Conservation (phyloP, 2,888 invertebrate species). For the Erebia aethiops region DNA sequence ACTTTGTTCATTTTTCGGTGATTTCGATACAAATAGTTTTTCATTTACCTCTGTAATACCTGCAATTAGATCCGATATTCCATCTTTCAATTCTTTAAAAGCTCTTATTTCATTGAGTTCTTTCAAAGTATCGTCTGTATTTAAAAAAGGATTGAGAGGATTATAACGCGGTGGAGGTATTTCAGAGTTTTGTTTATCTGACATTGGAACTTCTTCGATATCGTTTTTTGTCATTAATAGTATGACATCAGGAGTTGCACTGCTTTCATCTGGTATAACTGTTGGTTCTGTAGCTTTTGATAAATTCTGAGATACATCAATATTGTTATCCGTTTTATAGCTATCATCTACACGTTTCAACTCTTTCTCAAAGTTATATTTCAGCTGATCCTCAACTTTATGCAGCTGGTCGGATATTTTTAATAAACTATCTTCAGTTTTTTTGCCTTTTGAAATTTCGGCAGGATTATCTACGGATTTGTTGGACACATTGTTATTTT, state of each 20-base stretch:
- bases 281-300: constrained; percentile 58
- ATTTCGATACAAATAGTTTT: constrained; percentile 67
- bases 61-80: constrained; percentile 78
- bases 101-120: constrained; percentile 76
- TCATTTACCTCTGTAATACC: constrained; percentile 79
- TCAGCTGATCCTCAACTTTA: constrained; percentile 77
- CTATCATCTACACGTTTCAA: constrained; percentile 69
- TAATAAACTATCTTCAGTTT: constrained; percentile 78
- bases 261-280: constrained; percentile 57
- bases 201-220: constrained; percentile 52
- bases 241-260: constrained; percentile 54
- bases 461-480: constrained; percentile 36
- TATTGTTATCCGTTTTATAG: constrained; percentile 56
- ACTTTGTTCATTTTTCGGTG: constrained; percentile 46
- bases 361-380: constrained; percentile 75
- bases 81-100: constrained; percentile 78
- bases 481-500: constrained; percentile 48
- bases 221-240: constrained; percentile 60
- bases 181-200: constrained; percentile 43
- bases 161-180: constrained; percentile 51
- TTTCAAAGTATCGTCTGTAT: constrained; percentile 65
- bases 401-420: constrained; percentile 76
- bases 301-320: constrained; percentile 42
- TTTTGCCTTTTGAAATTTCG: constrained; percentile 62
- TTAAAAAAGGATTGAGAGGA: constrained; percentile 71